Evolutionary conservation across 2,888 invertebrate genomes (phyloP), one percentile per base, ranked within the genome.

Genomic region (Agrilus biguttatus): DNA sequence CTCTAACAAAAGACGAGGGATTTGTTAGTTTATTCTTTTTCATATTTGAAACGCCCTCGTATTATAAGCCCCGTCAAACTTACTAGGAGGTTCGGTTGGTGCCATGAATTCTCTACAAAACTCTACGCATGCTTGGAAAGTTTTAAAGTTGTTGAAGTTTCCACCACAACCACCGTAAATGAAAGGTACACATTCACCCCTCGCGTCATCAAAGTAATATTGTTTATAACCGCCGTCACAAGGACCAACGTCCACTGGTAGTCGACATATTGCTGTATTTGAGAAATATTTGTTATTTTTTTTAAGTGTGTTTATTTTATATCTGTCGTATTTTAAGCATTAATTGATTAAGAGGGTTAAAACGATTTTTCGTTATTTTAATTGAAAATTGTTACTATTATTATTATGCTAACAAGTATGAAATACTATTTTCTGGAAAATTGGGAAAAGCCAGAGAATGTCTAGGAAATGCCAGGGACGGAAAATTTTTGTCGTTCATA

Each of bases 101-200:
- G 55, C 50, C 47, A 64, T 51, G 43, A 57, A 58, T 36, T 63
- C 49, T 53, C 52, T 56, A 65, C 82, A 82, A 62, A 70, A 73
- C 50, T 70, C 68, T 59, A 74, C 66, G 67, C 88, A 89, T 57
- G 78, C 73, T 55, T 78, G 75, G 67, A 76, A 77, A 43, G 79
- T 76, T 62, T 69, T 74, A 76, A 89, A 90, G 71, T 83, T 83
- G 72, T 92, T 92, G 58, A 74, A 75, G 68, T 86, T 89, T 56
- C 90, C 91, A 49, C 78, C 82, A 68, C 91, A 93, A 68, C 92
- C 91, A 51, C 78, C 76, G 71, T 83, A 92, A 58, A 80, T 75
- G 70, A 93, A 92, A 43, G 77, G 73, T 51, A 78, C 66, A 67
- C 92, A 93, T 57, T 77, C 78, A 52, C 73, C 78, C 52, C 72